Evolutionary conservation across 2,797 vertebrate species (phyloP), one percentile per base, ranked within the genome.

Genomic region (Hybognathus amarus): DNA sequence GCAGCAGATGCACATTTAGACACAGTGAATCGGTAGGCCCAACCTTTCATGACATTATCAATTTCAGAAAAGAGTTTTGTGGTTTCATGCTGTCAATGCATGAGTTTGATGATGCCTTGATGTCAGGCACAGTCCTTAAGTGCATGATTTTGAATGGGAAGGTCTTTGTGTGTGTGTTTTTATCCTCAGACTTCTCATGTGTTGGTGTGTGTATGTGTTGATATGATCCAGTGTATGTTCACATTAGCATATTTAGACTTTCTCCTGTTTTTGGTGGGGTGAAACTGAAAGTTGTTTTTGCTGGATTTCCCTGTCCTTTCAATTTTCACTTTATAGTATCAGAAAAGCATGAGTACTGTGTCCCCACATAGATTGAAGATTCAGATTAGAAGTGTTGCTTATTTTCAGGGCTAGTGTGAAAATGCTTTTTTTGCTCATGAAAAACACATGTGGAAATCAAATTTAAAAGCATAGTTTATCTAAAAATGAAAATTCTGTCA

Each of bases 291-390:
- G 38, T 33, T 66, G 12, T 85, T 33, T 33, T 77, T 2, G 15
- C 5, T 85, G 86, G 81, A 81, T 81, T 87, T 84, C 68, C 87
- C 87, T 45, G 20, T 79, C 80, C 33, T 69, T 59, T 75, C 5
- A 50, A 30, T 63, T 71, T 80, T 38, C 79, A 71, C 67, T 15
- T n/a, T 36, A 80, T 54, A 68, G 17, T 69, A 69, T 40, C 67
- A 15, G 24, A n/a, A 27, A 70, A 61, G 20, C 1, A 20, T 71
- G 36, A 77, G 45, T n/a, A 45, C 9, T 69, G 13, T 17, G 1
- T 45, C 17, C 61, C 59, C 17, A 38, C 10, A 18, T 17, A n/a
- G 11, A 22, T 2, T 1, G 12, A 33, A 17, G 7, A 71, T 33
- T 79, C n/a, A 66, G 3, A 50, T 66, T n/a, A 70, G 38, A 71